These are phyloP conservation scores for Araneus ventricosus DNA, from an alignment of 1,140 invertebrate genomes.

Conservation along the genomic window DNA sequence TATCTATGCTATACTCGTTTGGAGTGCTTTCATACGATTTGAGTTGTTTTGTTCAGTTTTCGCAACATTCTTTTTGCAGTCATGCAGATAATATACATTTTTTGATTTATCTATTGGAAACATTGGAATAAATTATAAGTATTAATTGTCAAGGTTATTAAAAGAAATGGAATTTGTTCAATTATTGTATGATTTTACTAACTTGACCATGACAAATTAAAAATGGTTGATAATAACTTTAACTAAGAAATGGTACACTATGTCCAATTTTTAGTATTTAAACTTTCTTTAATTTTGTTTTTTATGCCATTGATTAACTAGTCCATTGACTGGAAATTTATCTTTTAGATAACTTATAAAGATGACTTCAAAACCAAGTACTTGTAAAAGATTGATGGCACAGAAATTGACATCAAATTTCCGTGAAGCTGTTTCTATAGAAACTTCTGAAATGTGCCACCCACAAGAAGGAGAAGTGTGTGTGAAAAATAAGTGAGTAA, in stretches of 20 bases:
- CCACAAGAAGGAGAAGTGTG: constrained; percentile 53
- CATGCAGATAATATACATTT: too few species aligned
- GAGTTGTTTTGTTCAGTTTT: too few species aligned
- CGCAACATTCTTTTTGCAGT: too few species aligned
- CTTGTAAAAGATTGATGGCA: constrained; percentile 12
- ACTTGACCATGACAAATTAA: too few species aligned
- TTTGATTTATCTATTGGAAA: too few species aligned
- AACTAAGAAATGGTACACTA: neutral
- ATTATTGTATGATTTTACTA: too few species aligned
- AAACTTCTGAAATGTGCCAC: constrained; percentile 48
- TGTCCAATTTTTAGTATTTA: neutral
- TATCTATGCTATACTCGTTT: too few species aligned
- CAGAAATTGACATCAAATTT: constrained; percentile 53
- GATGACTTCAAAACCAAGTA: constrained; percentile 40
- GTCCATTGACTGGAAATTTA: neutral
- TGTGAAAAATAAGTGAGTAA: constrained; percentile 58
- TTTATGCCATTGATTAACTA: neutral
- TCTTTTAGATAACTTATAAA: neutral
- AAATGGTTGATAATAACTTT: neutral
- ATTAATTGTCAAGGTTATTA: too few species aligned
- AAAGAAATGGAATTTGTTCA: too few species aligned
- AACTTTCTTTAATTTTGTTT: neutral
- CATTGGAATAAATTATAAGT: too few species aligned
- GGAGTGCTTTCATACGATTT: too few species aligned
- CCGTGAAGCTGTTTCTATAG: constrained; percentile 54